Evolutionary conservation across 2,888 invertebrate genomes (phyloP), one percentile per base, ranked within the genome.

Genomic region (Andrena minutula): DNA sequence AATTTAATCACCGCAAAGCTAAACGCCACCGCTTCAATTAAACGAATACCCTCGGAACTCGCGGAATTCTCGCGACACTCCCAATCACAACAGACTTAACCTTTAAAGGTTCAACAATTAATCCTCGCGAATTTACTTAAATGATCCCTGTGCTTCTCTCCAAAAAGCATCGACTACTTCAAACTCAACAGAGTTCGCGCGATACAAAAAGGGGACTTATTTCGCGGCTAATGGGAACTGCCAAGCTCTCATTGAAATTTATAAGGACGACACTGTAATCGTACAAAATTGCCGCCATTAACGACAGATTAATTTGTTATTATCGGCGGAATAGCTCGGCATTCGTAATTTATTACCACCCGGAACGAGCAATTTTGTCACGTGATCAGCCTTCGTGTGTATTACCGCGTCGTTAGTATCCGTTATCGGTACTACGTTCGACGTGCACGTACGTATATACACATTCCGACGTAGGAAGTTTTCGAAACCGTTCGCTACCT

Each of bases 401-500:
- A 79, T 84, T 70, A 73, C 64, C 53, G 41, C 56, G 58, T 69
- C 66, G 71, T 84, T 84, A 60, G 61, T 58, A 72, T 61, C 66
- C 61, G 74, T 69, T 78, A 71, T 78, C 79, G 60, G 69, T 58
- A 28, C 56, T 56, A 53, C 41, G 10, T 61, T 65, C 65, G 51
- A 32, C 41, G 23, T 26, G 10, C 20, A 8, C 56, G 20, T 26
- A 8, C 56, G 70, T 56, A 79, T 58, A 28, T 30, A 41, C 28
- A 35, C 68, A 47, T 58, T 63, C 53, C 79, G 65, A 78, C 68
- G 79, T 71, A 64, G 64, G 76, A 83, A 88, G 85, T 88, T 88
- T 86, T 82, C 84, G 79, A 71, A 83, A 81, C 81, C 75, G 77
- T 70, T 86, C 49, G 72, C 82, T 77, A 82, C 75, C 80, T 79